Evolutionary conservation across 2,888 invertebrate genomes (phyloP), one percentile per base, ranked within the genome.

Genomic region (Brachyopa scutellaris): DNA sequence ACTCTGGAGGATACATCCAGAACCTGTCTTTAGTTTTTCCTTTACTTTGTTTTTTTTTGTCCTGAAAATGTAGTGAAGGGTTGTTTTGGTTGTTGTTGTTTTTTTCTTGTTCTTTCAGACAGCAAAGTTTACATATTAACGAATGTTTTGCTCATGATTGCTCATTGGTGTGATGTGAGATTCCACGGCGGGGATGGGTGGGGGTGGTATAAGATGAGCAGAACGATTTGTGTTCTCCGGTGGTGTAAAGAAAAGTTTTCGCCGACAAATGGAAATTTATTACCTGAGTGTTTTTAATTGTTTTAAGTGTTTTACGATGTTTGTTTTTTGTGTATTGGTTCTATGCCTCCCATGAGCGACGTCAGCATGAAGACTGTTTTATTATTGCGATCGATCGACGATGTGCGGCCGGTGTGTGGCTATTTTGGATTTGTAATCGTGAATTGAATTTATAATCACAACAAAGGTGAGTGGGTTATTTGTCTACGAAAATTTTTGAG

Each of bases 201-300:
- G 19, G 51, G 7, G 36, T 19, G 61, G 38, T 11, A 17, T 15
- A 61, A 55, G 74, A 67, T 13, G 62, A 45, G 26, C 29, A 49
- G 6, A 55, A 29, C 51, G 51, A 51, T 59, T 59, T 70, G 31
- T 62, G 38, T 42, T 36, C 21, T 7, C 9, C 29, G 66, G 42
- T 51, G 17, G 51, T 61, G 66, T 33, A 45, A 80, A 80, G 72
- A 84, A 85, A 85, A 85, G 72, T 85, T 80, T 85, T 78, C 70
- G 80, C 76, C 74, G 82, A 79, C 85, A 84, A 64, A 72, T 72
- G 61, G 74, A 70, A 88, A 88, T 88, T 87, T 88, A 88, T 88
- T 87, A 88, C 87, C 87, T 88, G 87, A 85, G 83, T 86, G 86
- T 87, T 88, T 88, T 88, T 88, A 88, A 88, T 88, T 88, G 88